Base-by-base conservation (phyloP, 2,888 invertebrate genomes). In the Papilio elwesi region DNA sequence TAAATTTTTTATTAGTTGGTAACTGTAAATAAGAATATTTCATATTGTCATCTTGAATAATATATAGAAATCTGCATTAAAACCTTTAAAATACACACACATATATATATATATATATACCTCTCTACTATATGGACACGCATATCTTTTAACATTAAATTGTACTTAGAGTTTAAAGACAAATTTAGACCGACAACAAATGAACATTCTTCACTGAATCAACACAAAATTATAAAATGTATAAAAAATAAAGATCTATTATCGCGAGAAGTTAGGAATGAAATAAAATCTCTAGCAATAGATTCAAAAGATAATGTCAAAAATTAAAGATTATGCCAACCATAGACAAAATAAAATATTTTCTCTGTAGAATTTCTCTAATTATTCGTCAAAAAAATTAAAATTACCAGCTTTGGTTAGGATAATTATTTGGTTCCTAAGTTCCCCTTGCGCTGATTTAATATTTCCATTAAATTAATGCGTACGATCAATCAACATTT, bases 181-280 rank as follows among this genome's bases (percentile, higher is more conserved):
- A 84, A 83, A 85, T 90, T 91, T 92, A 91, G 91, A 90, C 91
- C 91, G 91, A 87, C 84, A 82, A 79, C 82, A 82, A 80, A 87
- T 78, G 81, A 87, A 86, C 85, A 81, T 82, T 83, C 81, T 84
- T 85, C 88, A 84, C 80, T 79, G 83, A 84, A 83, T 78, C 78
- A 79, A 85, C 82, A 83, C 82, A 81, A 82, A 79, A 82, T 82
- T 82, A 85, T 81, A 91, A 48, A 92, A 91, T 85, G 88, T 91
- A 90, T 91, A 92, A 91, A 93, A 92, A 93, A 92, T 92, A 93
- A 93, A 93, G 91, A 92, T 93, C 90, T 92, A 89, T 82, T 85
- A 85, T 85, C 85, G 89, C 87, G 89, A 89, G 84, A 89, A 87
- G 86, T 83, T 77, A 91, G 92, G 92, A 92, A 93, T 92, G 92